Conservation (phyloP, 2,888 invertebrate species). For the Isotomurus palustris region DNA sequence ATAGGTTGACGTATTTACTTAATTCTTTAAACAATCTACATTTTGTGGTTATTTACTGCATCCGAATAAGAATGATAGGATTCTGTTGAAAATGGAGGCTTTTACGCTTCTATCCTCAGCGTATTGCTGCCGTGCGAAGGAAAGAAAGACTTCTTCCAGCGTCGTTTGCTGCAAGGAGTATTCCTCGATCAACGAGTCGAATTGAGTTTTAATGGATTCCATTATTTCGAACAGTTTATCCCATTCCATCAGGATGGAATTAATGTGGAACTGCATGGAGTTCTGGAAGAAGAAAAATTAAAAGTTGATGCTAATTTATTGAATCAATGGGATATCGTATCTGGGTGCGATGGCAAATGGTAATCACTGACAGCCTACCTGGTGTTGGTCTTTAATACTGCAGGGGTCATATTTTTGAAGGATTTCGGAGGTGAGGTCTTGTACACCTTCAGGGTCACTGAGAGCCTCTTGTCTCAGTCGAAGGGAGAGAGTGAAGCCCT, state of each 20-base stretch:
- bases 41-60: no score
- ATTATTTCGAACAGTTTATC: constrained; percentile 7
- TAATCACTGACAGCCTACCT: no score
- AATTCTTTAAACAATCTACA: no score
- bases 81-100: not conserved
- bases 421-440: not conserved
- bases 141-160: constrained; percentile 1
- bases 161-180: constrained; percentile 1
- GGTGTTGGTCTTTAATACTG: constrained; percentile 14
- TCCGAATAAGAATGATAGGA: not conserved
- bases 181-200: constrained; percentile 1
- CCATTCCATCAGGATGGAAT: constrained; percentile 1
- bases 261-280: constrained; percentile 8
- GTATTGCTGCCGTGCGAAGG: not conserved
- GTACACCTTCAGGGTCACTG: constrained; percentile 31
- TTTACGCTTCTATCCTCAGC: not conserved
- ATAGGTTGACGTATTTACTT: no score
- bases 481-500: constrained; percentile 45
- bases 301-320: not conserved
- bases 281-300: constrained; percentile 1
- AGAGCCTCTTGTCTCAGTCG: constrained; percentile 41
- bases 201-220: constrained; percentile 5
- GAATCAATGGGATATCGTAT: no score
- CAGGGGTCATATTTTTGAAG: constrained; percentile 9
- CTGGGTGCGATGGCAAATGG: no score